Evolutionary conservation across 2,888 invertebrate species (phyloP).

Genomic region (Trichopoda pennipes): DNA sequence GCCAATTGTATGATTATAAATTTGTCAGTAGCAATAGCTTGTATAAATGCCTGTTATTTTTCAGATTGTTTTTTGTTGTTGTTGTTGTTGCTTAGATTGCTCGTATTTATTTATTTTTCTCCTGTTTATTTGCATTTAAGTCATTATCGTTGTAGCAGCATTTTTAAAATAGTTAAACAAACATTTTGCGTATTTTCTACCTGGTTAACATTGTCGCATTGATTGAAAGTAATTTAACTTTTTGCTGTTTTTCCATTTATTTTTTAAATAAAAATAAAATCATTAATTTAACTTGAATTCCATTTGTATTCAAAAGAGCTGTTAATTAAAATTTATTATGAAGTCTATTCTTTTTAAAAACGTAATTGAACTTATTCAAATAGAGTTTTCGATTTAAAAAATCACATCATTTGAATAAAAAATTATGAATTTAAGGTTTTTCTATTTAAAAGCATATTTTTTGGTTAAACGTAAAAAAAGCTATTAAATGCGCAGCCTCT

Average conservation of each 20-base stretch:
- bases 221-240: conserved; percentile 26
- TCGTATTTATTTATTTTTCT: neutral
- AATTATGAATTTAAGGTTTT: too few species aligned
- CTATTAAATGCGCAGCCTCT: too few species aligned
- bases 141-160: conserved; percentile 43
- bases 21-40: neutral
- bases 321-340: too few species aligned
- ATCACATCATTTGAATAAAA: too few species aligned
- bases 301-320: too few species aligned
- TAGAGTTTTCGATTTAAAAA: too few species aligned
- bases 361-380: too few species aligned
- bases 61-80: too few species aligned
- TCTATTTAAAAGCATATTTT: too few species aligned
- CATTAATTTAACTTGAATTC: conserved; percentile 11
- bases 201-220: conserved; percentile 41
- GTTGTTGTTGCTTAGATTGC: conserved; percentile 19
- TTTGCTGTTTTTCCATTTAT: conserved; percentile 11
- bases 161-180: conserved; percentile 27
- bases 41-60: neutral
- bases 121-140: conserved; percentile 4
- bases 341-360: too few species aligned
- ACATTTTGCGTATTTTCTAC: conserved; percentile 30
- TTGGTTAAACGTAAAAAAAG: too few species aligned
- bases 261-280: conserved; percentile 11
- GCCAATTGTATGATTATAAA: conserved; percentile 44